These are phyloP conservation scores for Petroica traversi DNA, from an alignment of 2,113 vertebrate genomes.

Conservation along the genomic window DNA sequence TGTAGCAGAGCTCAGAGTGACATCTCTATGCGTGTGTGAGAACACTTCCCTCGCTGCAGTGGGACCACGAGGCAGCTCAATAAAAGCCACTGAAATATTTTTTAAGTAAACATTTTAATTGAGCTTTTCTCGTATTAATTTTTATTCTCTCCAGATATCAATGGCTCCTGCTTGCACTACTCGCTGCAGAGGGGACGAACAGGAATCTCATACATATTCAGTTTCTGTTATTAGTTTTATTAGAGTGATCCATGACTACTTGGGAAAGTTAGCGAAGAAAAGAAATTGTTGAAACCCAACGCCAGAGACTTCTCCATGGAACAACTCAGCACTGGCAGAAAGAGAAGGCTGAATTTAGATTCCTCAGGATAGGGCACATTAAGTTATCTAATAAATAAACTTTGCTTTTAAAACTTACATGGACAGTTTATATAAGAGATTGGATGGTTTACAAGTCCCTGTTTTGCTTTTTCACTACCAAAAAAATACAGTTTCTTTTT, in stretches of 20 bases:
- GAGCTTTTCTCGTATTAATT: not conserved
- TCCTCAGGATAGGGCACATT: not conserved
- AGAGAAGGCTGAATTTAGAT: not conserved
- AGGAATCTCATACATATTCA: not conserved
- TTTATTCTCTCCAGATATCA: not conserved
- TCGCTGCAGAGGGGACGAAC: not conserved
- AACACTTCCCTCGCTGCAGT: not conserved
- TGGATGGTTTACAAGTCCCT: not conserved
- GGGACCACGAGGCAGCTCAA: not conserved
- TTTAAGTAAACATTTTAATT: not conserved
- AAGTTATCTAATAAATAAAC: not conserved
- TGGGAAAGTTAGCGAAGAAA: not conserved
- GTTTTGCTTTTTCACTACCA: not conserved
- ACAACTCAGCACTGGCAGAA: not conserved
- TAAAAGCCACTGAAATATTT: not conserved
- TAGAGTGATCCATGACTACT: not conserved
- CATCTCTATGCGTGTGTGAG: not conserved
- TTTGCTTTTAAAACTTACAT: not conserved
- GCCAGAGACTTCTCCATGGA: not conserved
- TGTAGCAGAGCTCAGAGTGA: not conserved
- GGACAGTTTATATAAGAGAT: rapidly evolving
- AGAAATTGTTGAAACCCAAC: not conserved
- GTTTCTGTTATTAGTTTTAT: not conserved
- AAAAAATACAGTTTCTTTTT: not conserved
- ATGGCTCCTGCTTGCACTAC: not conserved